phyloP scores from a whole-genome alignment of 2,113 vertebrate genomes.

The Cyanoderma ruficeps region DNA sequence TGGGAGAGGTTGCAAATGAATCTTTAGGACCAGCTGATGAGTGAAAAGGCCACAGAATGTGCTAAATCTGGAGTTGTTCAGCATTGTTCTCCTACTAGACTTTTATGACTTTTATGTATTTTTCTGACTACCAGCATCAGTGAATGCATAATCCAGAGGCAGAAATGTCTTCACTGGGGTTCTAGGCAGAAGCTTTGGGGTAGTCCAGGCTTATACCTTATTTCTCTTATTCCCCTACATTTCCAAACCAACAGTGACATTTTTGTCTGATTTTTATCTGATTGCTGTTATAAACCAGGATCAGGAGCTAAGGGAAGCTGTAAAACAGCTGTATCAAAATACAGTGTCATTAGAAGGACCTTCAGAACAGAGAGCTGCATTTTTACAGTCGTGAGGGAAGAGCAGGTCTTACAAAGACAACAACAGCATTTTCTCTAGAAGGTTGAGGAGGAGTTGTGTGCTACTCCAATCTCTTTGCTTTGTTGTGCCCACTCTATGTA shows the following conservation, averaged over 20 bases:
- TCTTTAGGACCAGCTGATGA: neutral
- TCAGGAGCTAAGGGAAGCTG: neutral
- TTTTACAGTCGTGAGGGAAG: neutral
- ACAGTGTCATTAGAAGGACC: neutral
- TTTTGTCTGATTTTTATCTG: fast-evolving
- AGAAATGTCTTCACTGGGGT: neutral
- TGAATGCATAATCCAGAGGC: neutral
- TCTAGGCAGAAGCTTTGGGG: neutral
- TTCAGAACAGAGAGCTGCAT: neutral
- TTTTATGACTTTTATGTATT: neutral
- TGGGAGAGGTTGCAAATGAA: neutral
- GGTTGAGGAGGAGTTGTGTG: neutral
- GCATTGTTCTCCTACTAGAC: neutral
- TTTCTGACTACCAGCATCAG: neutral
- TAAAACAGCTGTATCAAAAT: neutral
- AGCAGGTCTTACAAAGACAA: neutral
- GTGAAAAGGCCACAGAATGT: neutral
- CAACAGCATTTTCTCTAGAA: neutral
- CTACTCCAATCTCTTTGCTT: neutral
- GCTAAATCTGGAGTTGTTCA: neutral
- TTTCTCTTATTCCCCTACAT: neutral
- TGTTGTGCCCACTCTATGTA: neutral
- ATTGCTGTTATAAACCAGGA: neutral
- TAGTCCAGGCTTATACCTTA: neutral
- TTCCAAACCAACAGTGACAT: neutral